Percentiles rank a stretch among this genome's conserved stretches.
phyloP scores from a whole-genome alignment of 2,888 invertebrate genomes.

The Fragum sueziense region DNA sequence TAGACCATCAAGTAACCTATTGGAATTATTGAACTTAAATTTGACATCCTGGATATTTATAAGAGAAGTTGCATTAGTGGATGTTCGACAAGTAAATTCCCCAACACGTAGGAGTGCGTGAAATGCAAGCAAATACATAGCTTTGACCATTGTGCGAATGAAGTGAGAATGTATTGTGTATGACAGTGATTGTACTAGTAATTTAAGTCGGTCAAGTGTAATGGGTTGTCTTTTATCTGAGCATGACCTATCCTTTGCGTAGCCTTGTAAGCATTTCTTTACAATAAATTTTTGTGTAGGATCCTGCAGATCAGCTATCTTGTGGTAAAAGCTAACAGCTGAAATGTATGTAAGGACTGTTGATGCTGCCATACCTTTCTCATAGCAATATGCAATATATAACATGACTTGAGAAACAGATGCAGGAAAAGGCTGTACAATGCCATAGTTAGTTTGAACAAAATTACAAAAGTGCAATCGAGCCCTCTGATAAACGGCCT shows the following conservation, averaged over 20 bases:
- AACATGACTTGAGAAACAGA: too few relatives aligned
- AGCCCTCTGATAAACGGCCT: background rate
- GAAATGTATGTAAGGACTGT: slow-evolving; percentile 8
- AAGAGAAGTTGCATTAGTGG: background rate
- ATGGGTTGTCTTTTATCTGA: slow-evolving; percentile 37
- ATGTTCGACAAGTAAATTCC: slow-evolving; percentile 25
- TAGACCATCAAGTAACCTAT: background rate
- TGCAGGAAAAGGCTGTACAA: background rate
- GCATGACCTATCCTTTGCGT: background rate
- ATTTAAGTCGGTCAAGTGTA: background rate
- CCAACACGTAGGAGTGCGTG: slow-evolving; percentile 38
- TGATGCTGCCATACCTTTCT: background rate
- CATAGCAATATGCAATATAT: too few relatives aligned
- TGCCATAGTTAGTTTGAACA: background rate
- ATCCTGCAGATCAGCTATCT: background rate
- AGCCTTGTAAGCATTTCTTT: slow-evolving; percentile 30
- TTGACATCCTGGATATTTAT: background rate
- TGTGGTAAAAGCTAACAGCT: slow-evolving; percentile 40
- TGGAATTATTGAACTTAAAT: background rate
- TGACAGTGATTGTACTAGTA: background rate
- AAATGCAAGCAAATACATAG: too few relatives aligned
- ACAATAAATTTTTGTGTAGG: slow-evolving; percentile 22
- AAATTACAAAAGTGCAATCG: background rate
- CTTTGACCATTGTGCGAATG: background rate
- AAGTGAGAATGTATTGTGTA: background rate